Evolutionary conservation across 1,140 invertebrate genomes (phyloP), one percentile per base, ranked within the genome.

Genomic region (Lordiphosa clarofinis): DNA sequence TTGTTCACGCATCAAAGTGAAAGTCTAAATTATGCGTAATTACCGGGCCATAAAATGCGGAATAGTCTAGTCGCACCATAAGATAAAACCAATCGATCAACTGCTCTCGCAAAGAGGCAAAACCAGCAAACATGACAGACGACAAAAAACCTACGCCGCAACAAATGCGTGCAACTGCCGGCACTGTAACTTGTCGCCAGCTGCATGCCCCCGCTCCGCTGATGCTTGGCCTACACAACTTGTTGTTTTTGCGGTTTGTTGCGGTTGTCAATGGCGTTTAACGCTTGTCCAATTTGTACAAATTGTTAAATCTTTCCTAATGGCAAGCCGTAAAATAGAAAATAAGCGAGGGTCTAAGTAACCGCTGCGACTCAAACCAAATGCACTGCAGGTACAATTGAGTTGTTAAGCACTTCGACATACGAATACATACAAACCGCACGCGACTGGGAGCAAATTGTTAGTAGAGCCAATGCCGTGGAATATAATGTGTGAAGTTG

Each of bases 61-160:
- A 81, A 81, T 75, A 63, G 61, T 82, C 76, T 81, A 67, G 24
- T 38, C 71, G 57, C 35, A 9, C 75, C 75, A 82, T 67, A 79
- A 81, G 61, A 79, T 75, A 66, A 57, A 62, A 46, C 76, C 73
- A 62, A 81, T 82, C 75, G 73, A 82, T 82, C 67, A 74, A 66
- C 49, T 49, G 46, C 70, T 24, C 50, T 38, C 13, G 44, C 59
- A 60, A 53, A 8, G 28, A 31, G 28, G 5, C 60, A 11, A 12
- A 47, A 52, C 28, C 36, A 43, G 52, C 11, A 19, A n/a, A 38
- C 19, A 40, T 40, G 42, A 63, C 59, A 55, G 60, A 43, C 43
- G 61, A 67, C 55, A 67, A 67, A 58, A 67, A 67, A 39, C 64
- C 63, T 68, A 68, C 64, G 55, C 64, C 52, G 47, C 43, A 36